phyloP scores from a whole-genome alignment of 2,113 vertebrate species.

The Saccopteryx bilineata region DNA sequence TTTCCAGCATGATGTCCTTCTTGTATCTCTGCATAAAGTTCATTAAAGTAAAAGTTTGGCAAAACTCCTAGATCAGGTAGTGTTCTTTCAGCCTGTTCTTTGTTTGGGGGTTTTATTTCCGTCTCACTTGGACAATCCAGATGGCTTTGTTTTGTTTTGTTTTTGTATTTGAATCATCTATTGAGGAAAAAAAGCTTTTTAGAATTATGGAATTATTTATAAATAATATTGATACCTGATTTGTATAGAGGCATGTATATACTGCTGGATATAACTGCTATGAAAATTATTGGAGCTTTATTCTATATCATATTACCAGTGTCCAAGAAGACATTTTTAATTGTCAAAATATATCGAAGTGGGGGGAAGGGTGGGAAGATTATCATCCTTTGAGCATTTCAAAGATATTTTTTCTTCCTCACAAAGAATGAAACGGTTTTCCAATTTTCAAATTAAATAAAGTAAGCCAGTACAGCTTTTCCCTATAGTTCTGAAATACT shows the following conservation, averaged over 20 bases:
- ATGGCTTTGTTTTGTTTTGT: neutral
- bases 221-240: slow-evolving; percentile 39
- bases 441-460: slow-evolving; percentile 21
- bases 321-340: neutral
- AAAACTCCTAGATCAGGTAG: slow-evolving; percentile 55
- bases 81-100: slow-evolving; percentile 16
- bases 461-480: neutral
- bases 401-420: neutral
- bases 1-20: slow-evolving; percentile 51
- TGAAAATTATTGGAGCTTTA: neutral
- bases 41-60: slow-evolving; percentile 70
- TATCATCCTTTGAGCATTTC: neutral
- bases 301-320: neutral
- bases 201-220: slow-evolving; percentile 60
- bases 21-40: slow-evolving; percentile 43
- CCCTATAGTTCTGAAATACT: slow-evolving; percentile 7
- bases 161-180: slow-evolving; percentile 15
- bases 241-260: neutral
- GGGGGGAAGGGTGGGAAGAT: neutral
- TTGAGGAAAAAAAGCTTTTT: neutral
- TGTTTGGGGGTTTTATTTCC: slow-evolving; percentile 65
- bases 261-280: neutral
- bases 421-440: neutral
- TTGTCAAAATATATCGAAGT: neutral
- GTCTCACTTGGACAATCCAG: slow-evolving; percentile 42